Evolutionary conservation across 2,113 vertebrate species (phyloP).

Genomic region (Solenodon paradoxus): DNA sequence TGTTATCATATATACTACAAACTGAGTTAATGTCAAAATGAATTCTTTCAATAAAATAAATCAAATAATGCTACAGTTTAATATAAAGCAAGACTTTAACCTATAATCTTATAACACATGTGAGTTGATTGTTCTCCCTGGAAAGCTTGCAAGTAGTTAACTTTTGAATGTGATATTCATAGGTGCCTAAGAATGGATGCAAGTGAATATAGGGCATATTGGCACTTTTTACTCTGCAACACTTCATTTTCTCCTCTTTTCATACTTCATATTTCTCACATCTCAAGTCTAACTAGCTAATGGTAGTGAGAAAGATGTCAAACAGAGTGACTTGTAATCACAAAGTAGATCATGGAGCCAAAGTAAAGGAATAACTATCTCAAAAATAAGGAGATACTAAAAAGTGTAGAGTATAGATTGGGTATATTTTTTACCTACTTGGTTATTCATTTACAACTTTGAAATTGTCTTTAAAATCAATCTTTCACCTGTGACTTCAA

Average conservation of each 20-base stretch:
- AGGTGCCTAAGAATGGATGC: neutral
- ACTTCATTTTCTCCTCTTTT: neutral
- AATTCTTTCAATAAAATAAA: too few relatives aligned
- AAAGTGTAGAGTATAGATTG: neutral
- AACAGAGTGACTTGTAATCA: too few relatives aligned
- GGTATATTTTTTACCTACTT: neutral
- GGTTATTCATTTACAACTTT: neutral
- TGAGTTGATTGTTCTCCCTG: too few relatives aligned
- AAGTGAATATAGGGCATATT: neutral
- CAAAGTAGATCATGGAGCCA: too few relatives aligned
- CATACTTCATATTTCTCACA: neutral
- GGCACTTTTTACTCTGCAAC: rapidly evolving
- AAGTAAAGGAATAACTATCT: neutral
- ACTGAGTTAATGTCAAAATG: too few relatives aligned
- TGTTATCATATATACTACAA: too few relatives aligned
- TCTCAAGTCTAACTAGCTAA: neutral
- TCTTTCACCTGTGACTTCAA: neutral
- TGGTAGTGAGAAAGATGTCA: neutral
- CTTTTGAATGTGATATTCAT: neutral
- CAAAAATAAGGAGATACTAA: neutral
- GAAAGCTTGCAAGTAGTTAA: neutral
- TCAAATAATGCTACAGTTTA: too few relatives aligned
- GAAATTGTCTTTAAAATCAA: neutral
- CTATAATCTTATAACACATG: too few relatives aligned
- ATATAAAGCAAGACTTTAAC: neutral